Conservation (phyloP, 1,140 invertebrate genomes). For the Bacillus rossius region DNA sequence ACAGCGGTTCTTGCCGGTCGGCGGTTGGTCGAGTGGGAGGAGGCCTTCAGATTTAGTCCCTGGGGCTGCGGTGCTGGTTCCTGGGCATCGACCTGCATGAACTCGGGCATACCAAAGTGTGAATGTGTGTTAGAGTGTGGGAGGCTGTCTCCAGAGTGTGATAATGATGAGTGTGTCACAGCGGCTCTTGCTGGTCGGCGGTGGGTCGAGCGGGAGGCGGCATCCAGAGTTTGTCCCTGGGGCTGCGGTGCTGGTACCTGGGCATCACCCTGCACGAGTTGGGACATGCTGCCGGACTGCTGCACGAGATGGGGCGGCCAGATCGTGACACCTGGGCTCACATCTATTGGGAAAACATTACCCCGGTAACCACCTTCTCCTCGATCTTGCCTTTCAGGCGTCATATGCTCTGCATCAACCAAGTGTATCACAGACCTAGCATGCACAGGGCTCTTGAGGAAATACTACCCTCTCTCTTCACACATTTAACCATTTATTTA, state of each 20-base stretch:
- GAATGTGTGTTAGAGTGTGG: too few relatives aligned
- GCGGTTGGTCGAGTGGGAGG: conserved; percentile 31
- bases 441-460: too few relatives aligned
- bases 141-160: too few relatives aligned
- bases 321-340: conserved; percentile 40
- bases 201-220: conserved; percentile 31
- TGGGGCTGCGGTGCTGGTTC: conserved; percentile 36
- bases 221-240: conserved; percentile 34
- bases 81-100: conserved; percentile 40
- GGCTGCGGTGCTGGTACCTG: conserved; percentile 34
- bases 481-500: too few relatives aligned
- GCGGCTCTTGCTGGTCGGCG: conserved; percentile 38
- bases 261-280: conserved; percentile 41
- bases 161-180: conserved; percentile 13
- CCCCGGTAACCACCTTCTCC: conserved; percentile 21
- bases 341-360: conserved; percentile 36
- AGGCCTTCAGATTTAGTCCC: conserved; percentile 32
- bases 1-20: conserved; percentile 38
- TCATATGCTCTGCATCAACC: not conserved
- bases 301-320: conserved; percentile 42
- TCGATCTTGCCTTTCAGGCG: not conserved
- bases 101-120: too few relatives aligned
- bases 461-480: too few relatives aligned
- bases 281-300: conserved; percentile 40
- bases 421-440: not conserved